Evolutionary conservation across 1,140 invertebrate species (phyloP), one percentile per base, ranked within the genome.

Genomic region (Prorops nasuta): DNA sequence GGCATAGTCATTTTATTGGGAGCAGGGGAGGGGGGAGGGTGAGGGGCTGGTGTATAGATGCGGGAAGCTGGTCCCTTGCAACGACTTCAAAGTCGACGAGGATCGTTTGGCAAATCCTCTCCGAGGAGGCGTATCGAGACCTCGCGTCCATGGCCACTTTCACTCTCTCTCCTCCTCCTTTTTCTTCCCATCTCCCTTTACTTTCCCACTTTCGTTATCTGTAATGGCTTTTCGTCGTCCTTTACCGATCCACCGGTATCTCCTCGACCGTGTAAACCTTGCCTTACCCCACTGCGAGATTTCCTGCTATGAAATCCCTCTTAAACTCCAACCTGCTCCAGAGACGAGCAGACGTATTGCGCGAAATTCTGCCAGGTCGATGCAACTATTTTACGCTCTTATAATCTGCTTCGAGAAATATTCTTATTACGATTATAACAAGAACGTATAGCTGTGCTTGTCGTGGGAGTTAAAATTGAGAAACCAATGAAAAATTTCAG

Each of bases 121-220:
- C 35, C 56, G 49, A n/a, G n/a, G 40, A 60, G 54, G 59, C 53
- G 49, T 47, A 61, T 61, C 54, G 49, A 46, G 46, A 41, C 44
- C 42, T n/a, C n/a, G n/a, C n/a, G n/a, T n/a, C n/a, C n/a, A n/a
- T n/a, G 41, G 18, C 4, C 20, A 4, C 47, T 15, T 36, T 16
- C 32, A 18, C 6, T 38, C 40, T 19, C 39, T 47, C 39, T 40
- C 18, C 19, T 19, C 19, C n/a, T 40, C 19, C 15, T 20, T 10
- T 39, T 31, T 34, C 16, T n/a, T 39, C 35, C n/a, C 12, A 8
- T 60, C 49, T 53, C 22, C 45, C n/a, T n/a, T n/a, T n/a, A n/a
- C n/a, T n/a, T n/a, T n/a, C n/a, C n/a, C n/a, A n/a, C n/a, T 53
- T 54, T 60, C 58, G 54, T 61, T 61, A 61, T 61, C 59, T 61